Evolutionary conservation across 2,797 vertebrate species (phyloP).

Genomic region (Holocentrus rufus): DNA sequence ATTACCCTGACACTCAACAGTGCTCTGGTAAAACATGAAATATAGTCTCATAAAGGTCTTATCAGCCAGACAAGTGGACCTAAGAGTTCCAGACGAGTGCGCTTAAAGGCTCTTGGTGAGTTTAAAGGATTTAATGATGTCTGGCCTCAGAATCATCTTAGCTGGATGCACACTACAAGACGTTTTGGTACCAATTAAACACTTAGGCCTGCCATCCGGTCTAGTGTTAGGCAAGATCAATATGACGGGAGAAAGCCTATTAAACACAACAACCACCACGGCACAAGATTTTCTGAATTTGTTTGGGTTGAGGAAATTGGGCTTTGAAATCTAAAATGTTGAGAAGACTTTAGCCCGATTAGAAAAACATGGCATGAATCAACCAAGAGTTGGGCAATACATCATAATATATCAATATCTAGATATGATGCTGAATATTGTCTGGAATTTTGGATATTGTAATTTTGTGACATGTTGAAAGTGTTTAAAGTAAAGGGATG

Average conservation of each 20-base stretch:
- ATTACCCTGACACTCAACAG: slow-evolving; percentile 61
- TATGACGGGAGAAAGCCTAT: not conserved
- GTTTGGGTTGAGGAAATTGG: not conserved
- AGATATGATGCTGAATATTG: too few relatives aligned
- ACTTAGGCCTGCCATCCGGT: not conserved
- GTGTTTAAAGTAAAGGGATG: too few relatives aligned
- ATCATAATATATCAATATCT: too few relatives aligned
- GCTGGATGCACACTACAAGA: slow-evolving; percentile 17
- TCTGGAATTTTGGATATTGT: too few relatives aligned
- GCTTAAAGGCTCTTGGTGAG: slow-evolving; percentile 57
- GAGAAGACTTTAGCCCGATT: not conserved
- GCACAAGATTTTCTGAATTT: not conserved
- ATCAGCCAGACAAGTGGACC: slow-evolving; percentile 67
- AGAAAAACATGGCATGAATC: not conserved
- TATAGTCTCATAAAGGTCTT: slow-evolving; percentile 68
- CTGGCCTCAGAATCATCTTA: slow-evolving; percentile 49
- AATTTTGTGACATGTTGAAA: too few relatives aligned
- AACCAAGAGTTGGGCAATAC: too few relatives aligned
- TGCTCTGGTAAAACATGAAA: slow-evolving; percentile 67
- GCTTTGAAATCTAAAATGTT: not conserved
- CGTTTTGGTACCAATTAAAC: slow-evolving; percentile 46
- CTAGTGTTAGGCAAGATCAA: not conserved
- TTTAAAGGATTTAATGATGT: slow-evolving; percentile 68
- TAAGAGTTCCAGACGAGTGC: slow-evolving; percentile 62
- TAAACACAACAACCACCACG: not conserved